These are phyloP conservation scores for Zygaena filipendulae DNA, from an alignment of 2,888 invertebrate genomes.

Conservation along the genomic window DNA sequence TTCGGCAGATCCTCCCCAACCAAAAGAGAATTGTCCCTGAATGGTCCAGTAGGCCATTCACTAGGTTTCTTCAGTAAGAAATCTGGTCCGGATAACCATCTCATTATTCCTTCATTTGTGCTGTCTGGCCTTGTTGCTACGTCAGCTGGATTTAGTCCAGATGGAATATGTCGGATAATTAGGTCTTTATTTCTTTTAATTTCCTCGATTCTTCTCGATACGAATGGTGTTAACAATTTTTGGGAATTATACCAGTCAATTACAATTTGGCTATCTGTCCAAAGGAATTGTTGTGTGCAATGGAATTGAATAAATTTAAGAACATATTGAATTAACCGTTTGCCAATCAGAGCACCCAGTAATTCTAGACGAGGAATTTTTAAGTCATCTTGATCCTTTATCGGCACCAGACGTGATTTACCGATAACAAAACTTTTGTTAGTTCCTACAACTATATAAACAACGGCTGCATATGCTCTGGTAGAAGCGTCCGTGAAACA, in stretches of 20 bases:
- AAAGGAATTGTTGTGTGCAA: constrained; percentile 4
- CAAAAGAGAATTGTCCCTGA: no score
- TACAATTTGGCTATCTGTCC: constrained; percentile 9
- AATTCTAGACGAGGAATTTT: constrained; percentile 7
- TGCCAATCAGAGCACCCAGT: constrained; percentile 7
- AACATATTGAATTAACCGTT: constrained; percentile 6
- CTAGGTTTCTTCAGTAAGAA: no score
- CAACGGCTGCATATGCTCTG: constrained; percentile 7
- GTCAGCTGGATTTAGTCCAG: constrained; percentile 7
- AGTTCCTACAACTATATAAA: constrained; percentile 10
- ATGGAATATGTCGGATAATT: constrained; percentile 5
- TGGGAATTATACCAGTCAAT: constrained; percentile 6
- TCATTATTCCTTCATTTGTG: no score
- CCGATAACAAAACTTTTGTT: constrained; percentile 16
- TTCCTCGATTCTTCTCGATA: constrained; percentile 5
- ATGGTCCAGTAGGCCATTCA: no score
- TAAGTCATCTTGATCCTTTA: constrained; percentile 9
- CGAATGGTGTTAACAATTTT: constrained; percentile 7
- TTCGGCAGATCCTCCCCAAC: no score
- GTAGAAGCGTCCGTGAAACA: constrained; percentile 5
- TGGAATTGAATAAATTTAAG: constrained; percentile 3
- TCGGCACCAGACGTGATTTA: constrained; percentile 12
- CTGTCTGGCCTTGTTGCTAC: constrained; percentile 6
- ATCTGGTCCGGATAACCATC: no score
- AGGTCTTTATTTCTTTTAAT: constrained; percentile 6